phyloP scores from a whole-genome alignment of 2,797 vertebrate genomes.

The Lindbergichthys nudifrons region DNA sequence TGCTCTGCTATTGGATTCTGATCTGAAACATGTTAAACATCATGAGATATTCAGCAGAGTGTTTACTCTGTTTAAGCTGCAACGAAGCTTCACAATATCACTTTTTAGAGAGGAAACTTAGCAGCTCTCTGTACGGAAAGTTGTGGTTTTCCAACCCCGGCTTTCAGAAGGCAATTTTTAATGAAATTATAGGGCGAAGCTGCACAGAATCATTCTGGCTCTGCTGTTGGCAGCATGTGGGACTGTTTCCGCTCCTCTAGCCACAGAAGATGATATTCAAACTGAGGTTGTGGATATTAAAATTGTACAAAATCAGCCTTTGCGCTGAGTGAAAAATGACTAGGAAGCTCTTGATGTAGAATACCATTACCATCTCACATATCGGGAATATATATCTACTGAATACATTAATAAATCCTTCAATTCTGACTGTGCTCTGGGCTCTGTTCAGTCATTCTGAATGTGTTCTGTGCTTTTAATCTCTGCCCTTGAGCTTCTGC shows the following conservation, averaged over 20 bases:
- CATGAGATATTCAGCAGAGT: background rate
- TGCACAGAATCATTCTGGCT: slow-evolving; percentile 6
- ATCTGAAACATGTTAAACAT: slow-evolving; percentile 18
- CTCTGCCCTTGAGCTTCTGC: background rate
- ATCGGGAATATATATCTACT: background rate
- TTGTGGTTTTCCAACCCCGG: background rate
- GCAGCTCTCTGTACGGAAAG: background rate
- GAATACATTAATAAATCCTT: background rate
- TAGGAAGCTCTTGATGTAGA: background rate
- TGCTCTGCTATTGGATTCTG: slow-evolving; percentile 7
- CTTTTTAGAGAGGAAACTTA: background rate
- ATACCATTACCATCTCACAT: background rate
- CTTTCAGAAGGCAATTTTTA: slow-evolving; percentile 12
- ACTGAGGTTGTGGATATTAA: slow-evolving; percentile 5
- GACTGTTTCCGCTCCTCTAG: background rate
- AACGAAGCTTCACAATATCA: too few species aligned
- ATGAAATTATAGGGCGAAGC: slow-evolving; percentile 18
- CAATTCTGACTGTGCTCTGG: background rate
- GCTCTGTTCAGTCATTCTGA: background rate
- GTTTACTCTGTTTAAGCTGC: background rate
- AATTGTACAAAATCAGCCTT: slow-evolving; percentile 8
- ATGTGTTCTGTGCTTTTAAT: background rate
- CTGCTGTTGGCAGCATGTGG: background rate
- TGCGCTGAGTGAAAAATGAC: background rate
- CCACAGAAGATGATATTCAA: slow-evolving; percentile 13